Evolutionary conservation across 1,140 invertebrate species (phyloP).

Genomic region (Copidosoma floridanum): DNA sequence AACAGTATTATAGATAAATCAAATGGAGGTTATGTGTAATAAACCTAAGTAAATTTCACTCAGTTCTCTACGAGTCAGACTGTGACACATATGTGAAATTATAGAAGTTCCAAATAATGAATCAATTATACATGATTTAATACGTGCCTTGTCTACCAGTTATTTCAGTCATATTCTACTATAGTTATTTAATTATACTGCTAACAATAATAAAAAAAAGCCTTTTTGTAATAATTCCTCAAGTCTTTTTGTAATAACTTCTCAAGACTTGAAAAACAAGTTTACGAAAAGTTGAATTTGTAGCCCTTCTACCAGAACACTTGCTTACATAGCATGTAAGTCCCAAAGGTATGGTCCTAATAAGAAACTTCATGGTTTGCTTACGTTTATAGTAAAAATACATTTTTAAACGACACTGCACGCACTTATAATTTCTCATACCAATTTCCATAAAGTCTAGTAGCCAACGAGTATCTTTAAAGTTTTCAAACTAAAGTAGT

Average conservation of each 20-base stretch:
- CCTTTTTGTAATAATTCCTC: too few species aligned
- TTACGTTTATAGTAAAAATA: too few species aligned
- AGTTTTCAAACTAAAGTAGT: too few species aligned
- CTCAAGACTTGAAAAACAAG: too few species aligned
- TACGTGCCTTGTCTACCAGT: background rate
- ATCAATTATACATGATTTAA: background rate
- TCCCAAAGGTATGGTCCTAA: constrained; percentile 25
- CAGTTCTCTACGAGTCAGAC: background rate
- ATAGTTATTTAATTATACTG: too few species aligned
- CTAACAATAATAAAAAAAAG: too few species aligned
- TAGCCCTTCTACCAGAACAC: constrained; percentile 33
- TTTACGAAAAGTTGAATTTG: too few species aligned
- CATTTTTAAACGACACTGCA: too few species aligned
- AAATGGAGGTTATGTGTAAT: background rate
- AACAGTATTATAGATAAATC: background rate
- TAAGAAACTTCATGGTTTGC: background rate
- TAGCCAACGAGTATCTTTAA: too few species aligned
- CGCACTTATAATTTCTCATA: too few species aligned
- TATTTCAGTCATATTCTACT: background rate
- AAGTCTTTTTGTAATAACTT: too few species aligned
- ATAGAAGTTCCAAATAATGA: background rate
- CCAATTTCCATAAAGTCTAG: too few species aligned
- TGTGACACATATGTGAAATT: background rate
- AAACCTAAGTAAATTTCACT: background rate
- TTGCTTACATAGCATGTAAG: constrained; percentile 35